phyloP scores from a whole-genome alignment of 2,888 invertebrate species.

The Leptinotarsa tumamoca region DNA sequence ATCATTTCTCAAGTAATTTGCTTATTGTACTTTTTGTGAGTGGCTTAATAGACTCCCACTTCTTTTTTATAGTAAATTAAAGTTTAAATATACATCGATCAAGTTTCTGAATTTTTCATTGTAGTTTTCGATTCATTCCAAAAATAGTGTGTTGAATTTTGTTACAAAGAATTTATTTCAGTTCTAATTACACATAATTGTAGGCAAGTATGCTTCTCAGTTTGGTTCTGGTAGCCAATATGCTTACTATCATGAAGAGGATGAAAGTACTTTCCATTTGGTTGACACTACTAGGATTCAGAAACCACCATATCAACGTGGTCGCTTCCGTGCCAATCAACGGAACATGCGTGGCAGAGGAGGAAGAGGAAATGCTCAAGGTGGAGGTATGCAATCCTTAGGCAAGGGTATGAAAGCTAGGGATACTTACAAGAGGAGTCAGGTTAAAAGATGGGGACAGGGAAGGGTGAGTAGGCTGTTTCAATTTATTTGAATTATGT shows the following conservation, averaged over 20 bases:
- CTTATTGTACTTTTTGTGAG: too few relatives aligned
- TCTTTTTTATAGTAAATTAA: not conserved
- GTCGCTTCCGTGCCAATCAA: slow-evolving; percentile 86
- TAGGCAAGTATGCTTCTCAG: slow-evolving; percentile 91
- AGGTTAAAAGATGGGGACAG: slow-evolving; percentile 89
- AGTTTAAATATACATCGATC: not conserved
- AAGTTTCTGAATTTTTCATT: not conserved
- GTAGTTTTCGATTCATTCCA: not conserved
- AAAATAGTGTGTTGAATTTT: not conserved
- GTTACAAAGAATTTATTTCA: slow-evolving; percentile 19
- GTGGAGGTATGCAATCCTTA: slow-evolving; percentile 83
- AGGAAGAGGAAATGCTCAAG: slow-evolving; percentile 75
- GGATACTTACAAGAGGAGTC: slow-evolving; percentile 78
- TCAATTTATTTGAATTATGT: too few relatives aligned
- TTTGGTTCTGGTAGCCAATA: slow-evolving; percentile 97
- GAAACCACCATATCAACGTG: slow-evolving; percentile 93
- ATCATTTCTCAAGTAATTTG: too few relatives aligned
- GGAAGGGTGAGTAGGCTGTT: slow-evolving; percentile 67
- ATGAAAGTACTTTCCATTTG: slow-evolving; percentile 97
- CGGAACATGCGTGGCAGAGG: slow-evolving; percentile 78
- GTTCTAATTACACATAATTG: slow-evolving; percentile 44
- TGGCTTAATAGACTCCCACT: too few relatives aligned
- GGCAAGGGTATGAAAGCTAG: slow-evolving; percentile 86
- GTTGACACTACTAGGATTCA: slow-evolving; percentile 93
- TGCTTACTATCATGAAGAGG: slow-evolving; percentile 98